These are phyloP conservation scores for Trichonephila clavipes DNA, from an alignment of 1,140 invertebrate genomes.

Conservation along the genomic window DNA sequence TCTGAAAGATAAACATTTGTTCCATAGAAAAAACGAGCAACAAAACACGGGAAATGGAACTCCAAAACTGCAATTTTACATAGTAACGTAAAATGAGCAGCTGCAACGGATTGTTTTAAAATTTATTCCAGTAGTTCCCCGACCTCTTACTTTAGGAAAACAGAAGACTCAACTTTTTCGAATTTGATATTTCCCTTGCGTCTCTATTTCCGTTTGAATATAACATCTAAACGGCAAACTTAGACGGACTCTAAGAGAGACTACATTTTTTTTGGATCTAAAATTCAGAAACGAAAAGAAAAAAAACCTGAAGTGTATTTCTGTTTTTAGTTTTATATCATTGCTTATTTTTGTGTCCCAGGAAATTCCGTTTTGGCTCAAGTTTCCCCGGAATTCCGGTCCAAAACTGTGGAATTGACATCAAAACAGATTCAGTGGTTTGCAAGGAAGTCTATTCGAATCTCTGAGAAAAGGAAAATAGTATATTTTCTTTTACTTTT, in stretches of 20 bases:
- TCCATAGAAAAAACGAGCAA: background rate
- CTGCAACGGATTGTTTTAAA: conserved; percentile 76
- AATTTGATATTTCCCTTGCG: conserved; percentile 75
- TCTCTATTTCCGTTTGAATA: conserved; percentile 76
- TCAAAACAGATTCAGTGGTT: conserved; percentile 60
- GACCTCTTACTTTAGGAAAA: conserved; percentile 75
- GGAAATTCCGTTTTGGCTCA: conserved; percentile 75
- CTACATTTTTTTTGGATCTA: conserved; percentile 37
- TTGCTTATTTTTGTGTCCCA: conserved; percentile 72
- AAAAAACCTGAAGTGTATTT: conserved; percentile 63
- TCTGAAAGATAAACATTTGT: conserved; percentile 43
- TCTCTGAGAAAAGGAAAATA: conserved; percentile 43
- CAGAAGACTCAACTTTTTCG: conserved; percentile 76
- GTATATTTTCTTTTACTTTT: conserved; percentile 14
- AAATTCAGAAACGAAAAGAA: conserved; percentile 60
- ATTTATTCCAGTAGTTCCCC: conserved; percentile 73
- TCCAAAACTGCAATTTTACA: conserved; percentile 68
- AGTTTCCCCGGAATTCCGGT: conserved; percentile 75
- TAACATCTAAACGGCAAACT: conserved; percentile 76
- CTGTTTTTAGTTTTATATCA: conserved; percentile 61
- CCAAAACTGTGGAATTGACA: conserved; percentile 68
- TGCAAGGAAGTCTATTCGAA: conserved; percentile 27
- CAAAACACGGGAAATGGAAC: conserved; percentile 61
- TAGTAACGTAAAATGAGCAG: conserved; percentile 76
- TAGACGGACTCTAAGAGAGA: conserved; percentile 65